Conservation (phyloP, 1,140 invertebrate species). For the Colletes latitarsis region DNA sequence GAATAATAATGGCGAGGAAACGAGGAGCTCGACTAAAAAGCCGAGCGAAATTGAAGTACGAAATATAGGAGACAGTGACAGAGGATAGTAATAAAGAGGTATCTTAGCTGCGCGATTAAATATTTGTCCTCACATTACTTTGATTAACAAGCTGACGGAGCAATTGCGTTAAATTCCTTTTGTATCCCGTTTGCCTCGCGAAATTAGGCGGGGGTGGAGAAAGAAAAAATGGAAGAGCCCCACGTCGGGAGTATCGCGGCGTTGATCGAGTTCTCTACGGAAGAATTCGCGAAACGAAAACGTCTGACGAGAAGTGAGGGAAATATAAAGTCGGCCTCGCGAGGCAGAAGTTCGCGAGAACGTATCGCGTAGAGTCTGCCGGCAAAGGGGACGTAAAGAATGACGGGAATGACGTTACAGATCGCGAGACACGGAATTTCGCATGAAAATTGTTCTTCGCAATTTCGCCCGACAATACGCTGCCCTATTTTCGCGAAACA, state of each 20-base stretch:
- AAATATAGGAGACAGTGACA: neutral
- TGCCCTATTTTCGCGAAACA: neutral
- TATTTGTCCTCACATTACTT: constrained; percentile 3
- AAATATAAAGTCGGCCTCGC: too few species aligned
- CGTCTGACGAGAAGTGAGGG: neutral
- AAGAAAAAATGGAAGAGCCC: neutral
- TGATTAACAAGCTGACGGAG: neutral
- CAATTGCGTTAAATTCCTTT: neutral
- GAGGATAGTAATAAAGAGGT: neutral
- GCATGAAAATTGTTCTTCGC: neutral
- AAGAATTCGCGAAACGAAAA: neutral
- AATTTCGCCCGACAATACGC: neutral
- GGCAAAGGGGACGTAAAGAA: neutral
- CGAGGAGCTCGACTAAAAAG: neutral
- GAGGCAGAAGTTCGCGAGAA: neutral
- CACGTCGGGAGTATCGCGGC: neutral
- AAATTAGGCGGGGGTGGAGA: neutral
- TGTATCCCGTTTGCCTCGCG: neutral
- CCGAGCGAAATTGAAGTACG: neutral
- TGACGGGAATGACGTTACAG: constrained; percentile 15
- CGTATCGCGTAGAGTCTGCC: neutral
- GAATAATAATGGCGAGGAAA: neutral
- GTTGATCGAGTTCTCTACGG: neutral
- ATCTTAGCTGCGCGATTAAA: neutral
- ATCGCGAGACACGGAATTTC: constrained; percentile 15